Evolutionary conservation across 2,797 vertebrate genomes (phyloP).

Genomic region (Xenentodon cancila): DNA sequence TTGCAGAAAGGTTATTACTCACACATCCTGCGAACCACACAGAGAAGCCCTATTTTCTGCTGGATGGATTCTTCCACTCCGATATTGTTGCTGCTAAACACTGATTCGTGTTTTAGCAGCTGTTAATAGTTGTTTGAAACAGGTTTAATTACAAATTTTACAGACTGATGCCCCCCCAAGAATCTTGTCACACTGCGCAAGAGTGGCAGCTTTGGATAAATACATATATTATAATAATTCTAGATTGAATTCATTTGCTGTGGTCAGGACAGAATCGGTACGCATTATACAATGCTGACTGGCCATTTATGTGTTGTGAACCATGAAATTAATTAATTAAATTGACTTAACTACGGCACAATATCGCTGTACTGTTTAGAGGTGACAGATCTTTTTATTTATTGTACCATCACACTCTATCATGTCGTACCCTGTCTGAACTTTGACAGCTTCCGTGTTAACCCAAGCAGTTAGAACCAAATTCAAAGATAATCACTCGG

Average conservation of each 20-base stretch:
- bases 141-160: constrained; percentile 12
- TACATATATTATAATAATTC: constrained; percentile 39
- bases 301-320: constrained; percentile 51
- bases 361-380: constrained; percentile 42
- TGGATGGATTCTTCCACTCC: no score
- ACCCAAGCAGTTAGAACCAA: constrained; percentile 1
- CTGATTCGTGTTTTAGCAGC: neutral
- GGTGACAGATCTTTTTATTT: constrained; percentile 41
- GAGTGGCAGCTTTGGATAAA: constrained; percentile 27
- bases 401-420: constrained; percentile 17
- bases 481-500: constrained; percentile 1
- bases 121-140: neutral
- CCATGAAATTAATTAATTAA: constrained; percentile 56
- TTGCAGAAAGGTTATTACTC: neutral
- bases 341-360: constrained; percentile 56
- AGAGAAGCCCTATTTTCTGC: no score
- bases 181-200: neutral
- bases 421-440: constrained; percentile 10
- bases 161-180: neutral
- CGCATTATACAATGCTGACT: constrained; percentile 47
- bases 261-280: constrained; percentile 43
- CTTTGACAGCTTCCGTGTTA: constrained; percentile 2
- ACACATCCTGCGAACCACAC: neutral
- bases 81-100: neutral
- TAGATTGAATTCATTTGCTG: constrained; percentile 42